Evolutionary conservation across 2,888 invertebrate species (phyloP), one percentile per base, ranked within the genome.

Genomic region (Cephus spinipes): DNA sequence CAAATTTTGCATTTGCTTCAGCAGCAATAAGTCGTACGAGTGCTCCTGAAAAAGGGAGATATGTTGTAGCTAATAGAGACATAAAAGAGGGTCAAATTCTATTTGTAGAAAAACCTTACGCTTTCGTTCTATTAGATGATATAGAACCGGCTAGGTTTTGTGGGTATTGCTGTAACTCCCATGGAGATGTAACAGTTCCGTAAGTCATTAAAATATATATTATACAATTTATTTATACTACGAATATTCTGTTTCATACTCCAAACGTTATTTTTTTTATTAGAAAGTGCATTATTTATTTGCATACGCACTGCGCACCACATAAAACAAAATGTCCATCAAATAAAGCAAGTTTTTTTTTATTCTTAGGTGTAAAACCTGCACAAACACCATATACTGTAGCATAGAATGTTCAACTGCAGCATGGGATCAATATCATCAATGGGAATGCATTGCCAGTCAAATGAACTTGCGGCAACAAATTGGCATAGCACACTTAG

Each of bases 81-180:
- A 92, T 96, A 4, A 90, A 92, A 12, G 92, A 93, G 74, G 97
- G 96, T 0, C 95, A 96, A 84, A 92, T 96, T 0, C 90, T 98
- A 69, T 96, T 97, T 89, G 93, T 95, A 0, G 98, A 98, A 90
- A 94, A 95, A 84, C 96, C 98, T 0, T 96, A 95, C 89, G 94
- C 96, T 1, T 96, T 96, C 91, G 96, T 97, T 3, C 93, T 94
- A 81, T 89, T 95, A 12, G 93, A 94, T 79, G 89, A 92, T 85
- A 91, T 92, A 81, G 88, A 91, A 36, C 91, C 92, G 83, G 91
- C 94, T 88, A 85, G 87, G 30, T 90, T 93, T 71, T 98, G 98
- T 89, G 95, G 96, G 85, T 93, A 95, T 85, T 98, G 98, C 91
- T 95, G 95, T 84, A 90, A 92, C 35, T 87, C 90, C 3, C 92